phyloP scores from a whole-genome alignment of 2,888 invertebrate species.

The Conus canariensis region DNA sequence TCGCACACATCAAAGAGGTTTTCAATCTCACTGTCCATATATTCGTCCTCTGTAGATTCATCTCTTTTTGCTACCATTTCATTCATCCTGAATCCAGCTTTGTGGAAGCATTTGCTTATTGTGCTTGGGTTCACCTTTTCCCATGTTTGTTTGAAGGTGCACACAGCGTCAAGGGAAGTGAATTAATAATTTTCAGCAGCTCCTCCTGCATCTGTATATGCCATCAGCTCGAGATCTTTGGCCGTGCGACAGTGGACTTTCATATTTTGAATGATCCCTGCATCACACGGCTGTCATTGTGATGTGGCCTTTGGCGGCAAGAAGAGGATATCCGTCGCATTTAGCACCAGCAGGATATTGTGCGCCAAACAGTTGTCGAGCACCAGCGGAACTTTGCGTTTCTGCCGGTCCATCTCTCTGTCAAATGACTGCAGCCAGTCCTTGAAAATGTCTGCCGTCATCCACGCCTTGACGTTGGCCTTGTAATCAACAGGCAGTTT shows the following conservation, averaged over 20 bases:
- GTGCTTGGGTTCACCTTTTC: conserved; percentile 12
- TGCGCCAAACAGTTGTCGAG: neutral
- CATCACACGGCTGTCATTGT: conserved; percentile 29
- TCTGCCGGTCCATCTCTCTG: neutral
- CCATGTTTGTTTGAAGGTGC: neutral
- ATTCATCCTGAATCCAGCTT: neutral
- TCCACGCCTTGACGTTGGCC: no score
- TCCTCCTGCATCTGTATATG: conserved; percentile 4
- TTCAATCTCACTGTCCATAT: neutral
- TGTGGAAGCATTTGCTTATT: conserved; percentile 15
- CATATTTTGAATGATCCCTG: conserved; percentile 33
- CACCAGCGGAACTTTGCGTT: conserved; percentile 7
- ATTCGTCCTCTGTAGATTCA: neutral
- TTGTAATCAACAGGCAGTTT: no score
- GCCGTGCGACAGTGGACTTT: neutral
- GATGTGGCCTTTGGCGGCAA: conserved; percentile 29
- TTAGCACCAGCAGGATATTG: neutral
- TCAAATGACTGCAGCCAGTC: conserved; percentile 24
- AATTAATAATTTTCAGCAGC: neutral
- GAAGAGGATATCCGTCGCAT: conserved; percentile 16
- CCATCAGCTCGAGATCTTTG: neutral
- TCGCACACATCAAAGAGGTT: neutral
- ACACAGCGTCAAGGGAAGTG: neutral
- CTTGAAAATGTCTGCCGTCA: no score
- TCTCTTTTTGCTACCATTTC: neutral